Evolutionary conservation across 2,888 invertebrate genomes (phyloP), one percentile per base, ranked within the genome.

Genomic region (Apodemia hepburni): DNA sequence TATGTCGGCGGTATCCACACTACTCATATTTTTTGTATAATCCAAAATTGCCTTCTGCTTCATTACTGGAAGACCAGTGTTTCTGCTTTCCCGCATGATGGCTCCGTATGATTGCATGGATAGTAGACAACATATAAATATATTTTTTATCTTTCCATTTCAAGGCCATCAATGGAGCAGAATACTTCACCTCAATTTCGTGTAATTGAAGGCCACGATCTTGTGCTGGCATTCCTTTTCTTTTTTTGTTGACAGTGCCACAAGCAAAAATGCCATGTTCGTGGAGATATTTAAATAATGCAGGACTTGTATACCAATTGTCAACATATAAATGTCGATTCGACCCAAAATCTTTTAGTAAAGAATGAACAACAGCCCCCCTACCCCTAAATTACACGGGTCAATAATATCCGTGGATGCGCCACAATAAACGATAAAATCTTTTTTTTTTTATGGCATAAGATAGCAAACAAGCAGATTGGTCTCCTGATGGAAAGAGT

Each of bases 401-500:
- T 60, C 60, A 29, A 47, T 64, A 45, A 68, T 66, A 54, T 70
- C 65, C 47, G 70, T 70, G 58, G 63, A 61, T 49, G 63, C 18
- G 15, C 70, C 71, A 63, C 69, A 66, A 61, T 70, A 71, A 38
- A 72, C 64, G 47, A 71, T 69, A 62, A 72, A 72, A 69, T 71
- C n/a, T n/a, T n/a, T n/a, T n/a, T n/a, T n/a, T n/a, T n/a, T n/a
- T n/a, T n/a, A n/a, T n/a, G n/a, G n/a, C n/a, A n/a, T n/a, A n/a
- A n/a, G n/a, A n/a, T n/a, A n/a, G n/a, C n/a, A n/a, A n/a, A n/a
- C n/a, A n/a, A n/a, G n/a, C n/a, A n/a, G n/a, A n/a, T n/a, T n/a
- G n/a, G n/a, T n/a, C n/a, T n/a, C n/a, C n/a, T n/a, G n/a, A n/a
- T n/a, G n/a, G n/a, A n/a, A n/a, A n/a, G n/a, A n/a, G n/a, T n/a